Evolutionary conservation across 2,888 invertebrate genomes (phyloP).

Genomic region (Tenthredo distinguenda): DNA sequence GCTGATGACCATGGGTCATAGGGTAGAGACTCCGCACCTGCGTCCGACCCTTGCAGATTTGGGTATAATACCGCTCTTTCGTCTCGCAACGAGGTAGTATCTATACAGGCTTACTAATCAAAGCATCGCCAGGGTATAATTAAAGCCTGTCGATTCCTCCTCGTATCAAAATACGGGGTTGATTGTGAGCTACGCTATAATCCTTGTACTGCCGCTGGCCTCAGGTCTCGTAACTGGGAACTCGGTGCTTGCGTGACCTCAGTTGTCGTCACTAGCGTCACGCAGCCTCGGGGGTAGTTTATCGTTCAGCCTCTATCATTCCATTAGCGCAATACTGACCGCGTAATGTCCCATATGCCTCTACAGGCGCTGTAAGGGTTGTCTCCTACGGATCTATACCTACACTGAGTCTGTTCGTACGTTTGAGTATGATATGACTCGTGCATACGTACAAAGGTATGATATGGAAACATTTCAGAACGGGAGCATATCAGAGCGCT

Average conservation of each 20-base stretch:
- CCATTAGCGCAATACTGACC: conserved; percentile 52
- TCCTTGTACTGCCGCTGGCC: not conserved
- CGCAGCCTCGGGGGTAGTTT: conserved; percentile 53
- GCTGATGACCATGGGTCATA: not conserved
- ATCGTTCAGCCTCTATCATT: conserved; percentile 53
- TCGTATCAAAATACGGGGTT: conserved; percentile 25
- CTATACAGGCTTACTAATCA: conserved; percentile 26
- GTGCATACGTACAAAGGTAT: not conserved
- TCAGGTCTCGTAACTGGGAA: not conserved
- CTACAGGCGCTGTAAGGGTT: conserved; percentile 5
- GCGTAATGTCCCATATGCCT: conserved; percentile 44
- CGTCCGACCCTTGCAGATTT: conserved; percentile 12
- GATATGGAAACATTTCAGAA: not conserved
- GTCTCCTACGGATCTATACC: conserved; percentile 29
- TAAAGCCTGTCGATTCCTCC: conserved; percentile 19
- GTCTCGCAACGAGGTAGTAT: not conserved
- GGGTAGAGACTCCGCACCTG: not conserved
- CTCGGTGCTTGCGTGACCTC: conserved; percentile 43
- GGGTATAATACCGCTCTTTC: conserved; percentile 17
- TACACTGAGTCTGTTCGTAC: conserved; percentile 5
- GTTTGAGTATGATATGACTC: not conserved
- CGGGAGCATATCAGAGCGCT: not conserved
- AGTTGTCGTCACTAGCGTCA: conserved; percentile 52
- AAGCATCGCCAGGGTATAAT: conserved; percentile 13
- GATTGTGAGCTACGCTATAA: not conserved